phyloP scores from a whole-genome alignment of 37 sponge, comb jelly and placozoan genomes.

The Aplysina aerophoba region DNA sequence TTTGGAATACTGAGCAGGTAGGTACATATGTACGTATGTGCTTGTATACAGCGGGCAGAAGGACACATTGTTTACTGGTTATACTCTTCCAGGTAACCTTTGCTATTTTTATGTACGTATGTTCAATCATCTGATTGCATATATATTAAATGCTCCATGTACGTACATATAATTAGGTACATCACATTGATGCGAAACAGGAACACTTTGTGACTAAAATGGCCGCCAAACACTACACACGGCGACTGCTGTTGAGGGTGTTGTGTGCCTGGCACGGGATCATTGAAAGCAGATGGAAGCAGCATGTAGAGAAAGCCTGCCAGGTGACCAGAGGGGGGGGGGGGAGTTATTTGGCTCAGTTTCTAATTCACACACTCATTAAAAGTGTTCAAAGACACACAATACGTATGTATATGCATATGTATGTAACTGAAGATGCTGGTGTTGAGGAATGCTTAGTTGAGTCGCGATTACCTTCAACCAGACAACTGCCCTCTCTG shows the following conservation, averaged over 20 bases:
- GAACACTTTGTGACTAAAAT: constrained; percentile 38
- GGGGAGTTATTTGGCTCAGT: not conserved
- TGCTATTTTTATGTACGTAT: not conserved
- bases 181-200: constrained; percentile 41
- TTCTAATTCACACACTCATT: not conserved
- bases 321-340: constrained; percentile 59
- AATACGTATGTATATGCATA: constrained; percentile 13
- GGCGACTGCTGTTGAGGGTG: constrained; percentile 45
- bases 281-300: constrained; percentile 80
- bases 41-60: no score
- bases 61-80: no score
- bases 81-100: not conserved
- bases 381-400: not conserved
- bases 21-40: no score
- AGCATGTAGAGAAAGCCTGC: constrained; percentile 92
- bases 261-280: constrained; percentile 86
- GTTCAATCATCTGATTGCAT: not conserved
- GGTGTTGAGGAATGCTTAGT: not conserved
- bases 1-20: no score
- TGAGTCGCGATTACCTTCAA: no score
- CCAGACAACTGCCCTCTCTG: no score
- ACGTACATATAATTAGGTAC: not conserved
- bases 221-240: constrained; percentile 62
- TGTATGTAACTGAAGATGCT: not conserved
- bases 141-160: not conserved